phyloP scores from a whole-genome alignment of 2,888 invertebrate genomes.

The Leucophenga maculata region DNA sequence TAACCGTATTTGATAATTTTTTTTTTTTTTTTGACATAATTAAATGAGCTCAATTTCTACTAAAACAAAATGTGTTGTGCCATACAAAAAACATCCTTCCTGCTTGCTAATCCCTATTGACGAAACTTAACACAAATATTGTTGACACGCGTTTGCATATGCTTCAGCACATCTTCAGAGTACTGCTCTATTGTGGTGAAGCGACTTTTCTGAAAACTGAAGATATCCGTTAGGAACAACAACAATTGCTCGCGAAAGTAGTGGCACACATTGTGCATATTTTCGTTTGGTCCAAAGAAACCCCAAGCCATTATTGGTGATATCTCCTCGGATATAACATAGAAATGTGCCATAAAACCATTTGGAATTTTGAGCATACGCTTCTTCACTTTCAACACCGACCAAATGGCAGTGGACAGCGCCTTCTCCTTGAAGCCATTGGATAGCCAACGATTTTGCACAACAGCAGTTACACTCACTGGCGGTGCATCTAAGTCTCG shows the following conservation, averaged over 20 bases:
- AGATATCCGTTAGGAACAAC: constrained; percentile 90
- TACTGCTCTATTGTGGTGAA: constrained; percentile 91
- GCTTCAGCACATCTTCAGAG: constrained; percentile 85
- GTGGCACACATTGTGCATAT: constrained; percentile 88
- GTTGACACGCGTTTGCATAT: constrained; percentile 81
- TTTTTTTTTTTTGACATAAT: too few relatives aligned
- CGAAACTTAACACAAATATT: constrained; percentile 83
- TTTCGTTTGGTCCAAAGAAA: constrained; percentile 94
- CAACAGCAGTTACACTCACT: constrained; percentile 94
- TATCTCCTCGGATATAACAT: constrained; percentile 93
- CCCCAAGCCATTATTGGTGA: constrained; percentile 97
- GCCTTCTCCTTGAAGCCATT: constrained; percentile 97
- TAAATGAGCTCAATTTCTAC: too few relatives aligned
- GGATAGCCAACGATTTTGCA: constrained; percentile 96
- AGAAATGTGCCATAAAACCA: constrained; percentile 98
- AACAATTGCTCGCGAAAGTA: constrained; percentile 95
- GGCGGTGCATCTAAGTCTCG: constrained; percentile 96
- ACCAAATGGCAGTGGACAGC: constrained; percentile 96
- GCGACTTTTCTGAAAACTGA: constrained; percentile 91
- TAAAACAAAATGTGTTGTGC: too few relatives aligned
- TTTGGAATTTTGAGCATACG: constrained; percentile 90
- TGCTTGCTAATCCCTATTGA: too few relatives aligned
- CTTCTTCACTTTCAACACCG: constrained; percentile 94
- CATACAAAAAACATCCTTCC: too few relatives aligned
- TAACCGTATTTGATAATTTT: too few relatives aligned